phyloP scores from a whole-genome alignment of 2,888 invertebrate species.

The Patella pellucida region DNA sequence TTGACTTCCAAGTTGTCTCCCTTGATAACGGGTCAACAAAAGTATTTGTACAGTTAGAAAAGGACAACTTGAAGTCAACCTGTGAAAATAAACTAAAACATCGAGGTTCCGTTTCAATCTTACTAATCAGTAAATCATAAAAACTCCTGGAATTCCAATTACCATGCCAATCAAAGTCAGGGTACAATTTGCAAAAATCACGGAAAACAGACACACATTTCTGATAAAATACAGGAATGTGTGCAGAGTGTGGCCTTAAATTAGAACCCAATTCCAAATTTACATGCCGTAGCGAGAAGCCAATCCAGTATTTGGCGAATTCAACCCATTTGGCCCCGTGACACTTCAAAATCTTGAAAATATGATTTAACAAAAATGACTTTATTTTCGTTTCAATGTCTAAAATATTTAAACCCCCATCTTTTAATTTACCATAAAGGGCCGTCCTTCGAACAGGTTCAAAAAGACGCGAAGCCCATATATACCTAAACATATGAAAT shows the following conservation, averaged over 20 bases:
- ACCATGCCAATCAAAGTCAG: neutral
- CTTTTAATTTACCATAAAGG: constrained; percentile 23
- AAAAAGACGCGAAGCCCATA: neutral
- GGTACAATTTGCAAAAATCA: neutral
- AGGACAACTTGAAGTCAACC: neutral
- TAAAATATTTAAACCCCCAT: constrained; percentile 28
- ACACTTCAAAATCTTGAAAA: constrained; percentile 25
- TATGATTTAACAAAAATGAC: constrained; percentile 22
- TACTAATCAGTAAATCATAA: constrained; percentile 7
- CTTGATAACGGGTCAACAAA: constrained; percentile 2
- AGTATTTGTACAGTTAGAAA: neutral
- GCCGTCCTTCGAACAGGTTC: constrained; percentile 17
- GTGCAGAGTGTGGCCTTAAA: constrained; percentile 28
- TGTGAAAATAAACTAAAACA: neutral
- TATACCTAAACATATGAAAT: constrained; percentile 8
- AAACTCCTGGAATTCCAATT: neutral
- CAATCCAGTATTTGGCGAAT: constrained; percentile 28
- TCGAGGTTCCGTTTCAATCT: neutral
- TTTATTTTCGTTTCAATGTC: constrained; percentile 25
- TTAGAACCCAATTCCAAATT: constrained; percentile 20
- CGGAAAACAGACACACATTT: constrained; percentile 15
- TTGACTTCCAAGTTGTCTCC: neutral
- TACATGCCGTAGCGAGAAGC: constrained; percentile 19
- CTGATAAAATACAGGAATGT: constrained; percentile 25
- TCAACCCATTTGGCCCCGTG: constrained; percentile 25